Evolutionary conservation across 2,113 vertebrate genomes (phyloP).

Genomic region (Centropristis striata): DNA sequence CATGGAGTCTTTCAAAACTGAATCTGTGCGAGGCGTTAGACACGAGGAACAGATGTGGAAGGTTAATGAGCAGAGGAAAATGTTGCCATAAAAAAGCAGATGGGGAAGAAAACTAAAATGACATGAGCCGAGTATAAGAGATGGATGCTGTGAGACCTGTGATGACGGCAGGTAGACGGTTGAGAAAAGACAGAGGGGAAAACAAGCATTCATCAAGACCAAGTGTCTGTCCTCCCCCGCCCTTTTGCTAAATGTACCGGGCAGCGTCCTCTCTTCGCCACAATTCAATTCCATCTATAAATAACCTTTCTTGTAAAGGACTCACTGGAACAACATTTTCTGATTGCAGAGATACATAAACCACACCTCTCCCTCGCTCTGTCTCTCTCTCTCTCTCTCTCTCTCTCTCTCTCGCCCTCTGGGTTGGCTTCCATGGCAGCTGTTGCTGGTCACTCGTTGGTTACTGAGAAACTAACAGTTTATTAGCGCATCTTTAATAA

Average conservation of each 20-base stretch:
- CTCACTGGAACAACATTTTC: constrained; percentile 63
- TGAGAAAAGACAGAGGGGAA: constrained; percentile 28
- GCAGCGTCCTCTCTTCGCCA: constrained; percentile 58
- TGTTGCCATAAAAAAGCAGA: constrained; percentile 38
- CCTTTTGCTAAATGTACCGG: constrained; percentile 55
- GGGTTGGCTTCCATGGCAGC: constrained; percentile 51
- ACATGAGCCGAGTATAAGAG: background rate
- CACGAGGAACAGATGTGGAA: constrained; percentile 58
- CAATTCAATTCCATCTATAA: constrained; percentile 81
- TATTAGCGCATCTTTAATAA: constrained; percentile 56
- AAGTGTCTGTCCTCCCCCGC: constrained; percentile 58
- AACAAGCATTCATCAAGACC: constrained; percentile 67
- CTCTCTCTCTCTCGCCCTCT: background rate
- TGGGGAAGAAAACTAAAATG: constrained; percentile 18
- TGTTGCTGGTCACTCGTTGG: constrained; percentile 39
- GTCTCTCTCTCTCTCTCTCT: background rate
- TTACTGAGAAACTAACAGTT: constrained; percentile 22
- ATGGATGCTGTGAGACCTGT: background rate
- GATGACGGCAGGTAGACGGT: constrained; percentile 36
- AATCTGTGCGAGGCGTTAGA: constrained; percentile 20
- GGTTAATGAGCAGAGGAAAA: constrained; percentile 61
- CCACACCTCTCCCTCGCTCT: constrained; percentile 13
- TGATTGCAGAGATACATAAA: constrained; percentile 65
- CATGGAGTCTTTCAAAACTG: constrained; percentile 28
- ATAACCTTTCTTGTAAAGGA: constrained; percentile 76